Evolutionary conservation across 2,888 invertebrate species (phyloP), one percentile per base, ranked within the genome.

Genomic region (Amphipyra tragopoginis): DNA sequence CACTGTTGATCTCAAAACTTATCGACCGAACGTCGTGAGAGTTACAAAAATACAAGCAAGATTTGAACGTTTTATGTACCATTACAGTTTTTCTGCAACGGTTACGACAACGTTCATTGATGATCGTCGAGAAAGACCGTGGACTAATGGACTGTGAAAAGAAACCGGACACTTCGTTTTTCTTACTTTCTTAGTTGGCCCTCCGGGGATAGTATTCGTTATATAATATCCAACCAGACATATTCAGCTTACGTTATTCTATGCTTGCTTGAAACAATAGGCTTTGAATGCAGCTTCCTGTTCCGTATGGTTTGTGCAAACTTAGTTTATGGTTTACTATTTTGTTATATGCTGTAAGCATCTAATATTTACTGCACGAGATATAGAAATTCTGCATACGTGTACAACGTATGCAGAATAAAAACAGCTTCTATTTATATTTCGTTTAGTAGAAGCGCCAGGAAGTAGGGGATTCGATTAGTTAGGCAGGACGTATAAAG

Each of bases 101-200:
- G 59, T 66, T 72, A 54, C 62, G 63, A 71, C 63, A 65, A 48
- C 55, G 62, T 68, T 68, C 65, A 71, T 66, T 68, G 73, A 68
- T 68, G 66, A 55, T 68, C 52, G 58, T 61, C 51, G 52, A 68
- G 57, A 70, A 72, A 68, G 52, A 70, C 48, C 60, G 52, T 44
- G 54, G 45, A 58, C 75, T 77, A 78, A 79, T 79, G 76, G 65
- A 64, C 76, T 63, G 65, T 63, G 68, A 68, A 75, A 64, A 75
- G 64, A 70, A 71, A 65, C 57, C 60, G 67, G 70, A 66, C 79
- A 72, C 64, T 70, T 70, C 60, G 69, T 65, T 75, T 78, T 78
- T 73, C 68, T 75, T 66, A 49, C 38, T 63, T 48, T 61, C 57
- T 36, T 65, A 63, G 75, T 71, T 61, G 58, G 48, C 48, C 44